Conservation (phyloP, 2,888 invertebrate genomes). For the Synergus gifuensis region DNA sequence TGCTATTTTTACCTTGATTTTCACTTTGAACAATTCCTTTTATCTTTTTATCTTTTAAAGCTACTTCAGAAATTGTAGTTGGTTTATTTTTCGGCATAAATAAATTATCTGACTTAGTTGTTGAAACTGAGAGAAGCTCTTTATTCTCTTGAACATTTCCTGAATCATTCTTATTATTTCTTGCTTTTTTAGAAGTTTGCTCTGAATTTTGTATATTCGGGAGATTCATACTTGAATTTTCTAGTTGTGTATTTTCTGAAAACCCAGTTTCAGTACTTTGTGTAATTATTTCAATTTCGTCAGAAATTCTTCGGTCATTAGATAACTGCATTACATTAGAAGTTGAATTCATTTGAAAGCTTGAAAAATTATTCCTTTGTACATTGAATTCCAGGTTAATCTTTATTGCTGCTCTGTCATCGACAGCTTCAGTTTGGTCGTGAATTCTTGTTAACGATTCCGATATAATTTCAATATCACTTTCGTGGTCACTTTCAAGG, state of each 20-base stretch:
- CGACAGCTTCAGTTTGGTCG: background rate
- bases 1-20: background rate
- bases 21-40: background rate
- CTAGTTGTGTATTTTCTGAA: too few relatives aligned
- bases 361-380: background rate
- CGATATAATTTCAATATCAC: background rate
- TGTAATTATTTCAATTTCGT: background rate
- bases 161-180: background rate
- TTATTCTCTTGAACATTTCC: background rate
- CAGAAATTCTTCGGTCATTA: background rate
- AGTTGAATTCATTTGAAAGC: background rate
- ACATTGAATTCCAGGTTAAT: background rate
- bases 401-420: background rate
- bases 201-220: too few relatives aligned
- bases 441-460: background rate
- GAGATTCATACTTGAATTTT: too few relatives aligned
- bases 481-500: background rate
- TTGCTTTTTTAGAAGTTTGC: background rate
- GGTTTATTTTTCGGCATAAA: background rate
- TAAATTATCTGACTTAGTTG: background rate
- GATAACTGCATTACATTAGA: background rate
- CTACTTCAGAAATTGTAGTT: background rate
- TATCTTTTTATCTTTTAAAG: background rate
- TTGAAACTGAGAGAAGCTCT: background rate
- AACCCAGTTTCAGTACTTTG: background rate